Conservation (phyloP, 2,113 vertebrate genomes). For the Cathartes aura region DNA sequence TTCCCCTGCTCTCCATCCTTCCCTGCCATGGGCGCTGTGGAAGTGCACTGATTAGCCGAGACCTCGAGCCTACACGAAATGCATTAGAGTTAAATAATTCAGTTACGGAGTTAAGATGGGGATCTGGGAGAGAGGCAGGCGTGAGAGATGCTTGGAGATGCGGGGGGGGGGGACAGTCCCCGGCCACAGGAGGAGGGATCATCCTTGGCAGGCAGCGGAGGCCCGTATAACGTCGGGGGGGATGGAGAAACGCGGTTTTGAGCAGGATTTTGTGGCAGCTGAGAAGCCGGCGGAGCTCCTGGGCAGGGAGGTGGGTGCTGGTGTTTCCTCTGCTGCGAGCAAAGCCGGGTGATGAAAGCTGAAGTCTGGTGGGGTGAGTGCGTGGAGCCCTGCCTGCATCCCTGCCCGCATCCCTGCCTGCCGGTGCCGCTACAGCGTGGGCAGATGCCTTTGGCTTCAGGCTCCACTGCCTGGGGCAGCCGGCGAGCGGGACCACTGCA, state of each 20-base stretch:
- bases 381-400: not conserved
- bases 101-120: not conserved
- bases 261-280: not conserved
- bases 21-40: not conserved
- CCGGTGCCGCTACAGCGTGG: not conserved
- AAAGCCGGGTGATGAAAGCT: not conserved
- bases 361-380: not conserved
- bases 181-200: not conserved
- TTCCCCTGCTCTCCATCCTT: not conserved
- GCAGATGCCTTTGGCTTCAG: not conserved
- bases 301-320: not conserved
- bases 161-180: not conserved
- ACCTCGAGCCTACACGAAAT: not conserved
- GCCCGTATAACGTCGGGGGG: accelerated
- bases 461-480: not conserved
- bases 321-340: not conserved
- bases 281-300: not conserved
- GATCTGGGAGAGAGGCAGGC: not conserved
- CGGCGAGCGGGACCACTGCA: not conserved
- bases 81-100: not conserved
- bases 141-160: not conserved
- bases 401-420: not conserved
- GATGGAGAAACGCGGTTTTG: not conserved
- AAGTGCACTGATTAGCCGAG: not conserved
- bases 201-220: not conserved